Conservation (phyloP, 1,140 invertebrate species). For the Leptinotarsa undecemlineata region DNA sequence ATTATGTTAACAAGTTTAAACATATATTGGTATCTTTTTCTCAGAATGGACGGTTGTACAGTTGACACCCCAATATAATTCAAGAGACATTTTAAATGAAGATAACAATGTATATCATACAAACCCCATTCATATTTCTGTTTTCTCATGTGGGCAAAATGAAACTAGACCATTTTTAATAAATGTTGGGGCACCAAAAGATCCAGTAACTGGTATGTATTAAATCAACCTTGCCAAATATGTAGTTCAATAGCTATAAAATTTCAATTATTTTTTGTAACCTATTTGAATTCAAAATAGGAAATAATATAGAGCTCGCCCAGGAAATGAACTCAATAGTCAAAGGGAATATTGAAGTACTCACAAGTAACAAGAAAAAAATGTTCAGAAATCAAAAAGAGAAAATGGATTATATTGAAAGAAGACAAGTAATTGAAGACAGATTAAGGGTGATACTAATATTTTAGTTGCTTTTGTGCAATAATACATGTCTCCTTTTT, state of each 20-base stretch:
- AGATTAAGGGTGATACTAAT: conserved; percentile 36
- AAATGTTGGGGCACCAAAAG: conserved; percentile 35
- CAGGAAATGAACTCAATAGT: conserved; percentile 34
- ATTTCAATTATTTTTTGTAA: neutral
- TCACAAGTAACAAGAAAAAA: conserved; percentile 25
- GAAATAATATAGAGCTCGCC: conserved; percentile 28
- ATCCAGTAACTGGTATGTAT: conserved; percentile 29
- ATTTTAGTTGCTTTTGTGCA: neutral
- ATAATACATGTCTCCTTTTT: conserved; percentile 26
- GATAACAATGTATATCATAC: conserved; percentile 33
- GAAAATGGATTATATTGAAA: conserved; percentile 32
- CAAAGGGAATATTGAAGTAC: conserved; percentile 31
- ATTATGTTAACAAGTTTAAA: too few species aligned
- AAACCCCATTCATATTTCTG: conserved; percentile 37
- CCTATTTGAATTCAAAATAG: neutral
- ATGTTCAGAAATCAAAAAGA: conserved; percentile 31
- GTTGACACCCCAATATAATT: conserved; percentile 40
- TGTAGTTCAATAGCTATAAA: neutral
- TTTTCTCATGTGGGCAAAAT: conserved; percentile 45
- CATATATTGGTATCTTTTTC: conserved; percentile 13
- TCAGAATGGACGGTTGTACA: conserved; percentile 48
- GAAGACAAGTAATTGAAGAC: conserved; percentile 30
- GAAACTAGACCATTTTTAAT: conserved; percentile 40
- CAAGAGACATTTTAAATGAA: conserved; percentile 35
- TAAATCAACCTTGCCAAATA: neutral